These are phyloP conservation scores for Lutraria rhynchaena DNA, from an alignment of 1,140 invertebrate species.

Conservation along the genomic window DNA sequence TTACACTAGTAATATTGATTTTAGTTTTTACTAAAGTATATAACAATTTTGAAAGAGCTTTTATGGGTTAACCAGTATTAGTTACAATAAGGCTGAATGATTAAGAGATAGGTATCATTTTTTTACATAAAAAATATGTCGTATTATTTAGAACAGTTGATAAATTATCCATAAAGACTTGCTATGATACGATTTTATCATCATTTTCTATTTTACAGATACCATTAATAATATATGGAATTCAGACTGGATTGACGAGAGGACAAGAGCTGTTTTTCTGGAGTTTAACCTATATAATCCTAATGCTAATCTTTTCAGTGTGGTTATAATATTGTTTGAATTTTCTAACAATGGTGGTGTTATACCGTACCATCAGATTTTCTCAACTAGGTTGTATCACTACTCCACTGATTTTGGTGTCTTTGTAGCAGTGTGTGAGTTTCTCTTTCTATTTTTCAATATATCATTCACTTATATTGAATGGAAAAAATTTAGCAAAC, in stretches of 20 bases:
- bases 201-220: too few relatives aligned
- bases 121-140: too few relatives aligned
- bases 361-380: constrained; percentile 56
- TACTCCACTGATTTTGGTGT: constrained; percentile 51
- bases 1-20: too few relatives aligned
- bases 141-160: too few relatives aligned
- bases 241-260: constrained; percentile 81
- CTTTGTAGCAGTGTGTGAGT: constrained; percentile 59
- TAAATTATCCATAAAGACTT: too few relatives aligned
- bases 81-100: too few relatives aligned
- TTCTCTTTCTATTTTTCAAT: constrained; percentile 52
- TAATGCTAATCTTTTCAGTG: constrained; percentile 64
- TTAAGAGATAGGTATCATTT: too few relatives aligned
- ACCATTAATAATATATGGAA: constrained; percentile 67
- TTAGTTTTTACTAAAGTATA: too few relatives aligned
- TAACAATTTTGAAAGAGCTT: too few relatives aligned
- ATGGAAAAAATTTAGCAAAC: constrained; percentile 51
- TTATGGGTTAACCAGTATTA: too few relatives aligned
- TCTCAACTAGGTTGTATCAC: constrained; percentile 59
- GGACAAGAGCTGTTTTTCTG: constrained; percentile 82
- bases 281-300: constrained; percentile 84
- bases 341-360: constrained; percentile 55
- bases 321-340: constrained; percentile 57
- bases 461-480: constrained; percentile 52
- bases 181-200: too few relatives aligned